Evolutionary conservation across 2,888 invertebrate genomes (phyloP).

Genomic region (Mesoligia furuncula): DNA sequence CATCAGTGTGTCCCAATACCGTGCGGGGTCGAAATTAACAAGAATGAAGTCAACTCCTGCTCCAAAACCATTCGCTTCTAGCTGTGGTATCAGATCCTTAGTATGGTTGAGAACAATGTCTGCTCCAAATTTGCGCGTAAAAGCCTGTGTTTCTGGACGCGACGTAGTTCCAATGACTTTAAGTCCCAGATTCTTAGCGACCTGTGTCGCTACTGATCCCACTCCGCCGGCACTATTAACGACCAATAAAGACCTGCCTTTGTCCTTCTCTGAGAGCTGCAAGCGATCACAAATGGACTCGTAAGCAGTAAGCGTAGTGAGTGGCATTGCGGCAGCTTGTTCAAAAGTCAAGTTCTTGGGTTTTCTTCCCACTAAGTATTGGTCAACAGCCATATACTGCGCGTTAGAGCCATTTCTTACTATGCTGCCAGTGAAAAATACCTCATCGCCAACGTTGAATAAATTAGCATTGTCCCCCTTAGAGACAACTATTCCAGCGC

Average conservation of each 20-base stretch:
- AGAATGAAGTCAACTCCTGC: constrained; percentile 83
- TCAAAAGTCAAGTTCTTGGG: constrained; percentile 83
- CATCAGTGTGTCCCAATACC: constrained; percentile 84
- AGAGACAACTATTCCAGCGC: constrained; percentile 81
- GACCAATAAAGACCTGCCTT: constrained; percentile 80
- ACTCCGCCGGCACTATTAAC: constrained; percentile 87
- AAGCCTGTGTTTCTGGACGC: constrained; percentile 77
- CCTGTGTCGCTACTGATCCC: constrained; percentile 83
- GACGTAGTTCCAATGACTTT: constrained; percentile 86
- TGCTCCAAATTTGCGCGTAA: constrained; percentile 77
- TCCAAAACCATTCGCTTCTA: constrained; percentile 77
- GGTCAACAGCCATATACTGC: constrained; percentile 81
- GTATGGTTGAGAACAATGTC: constrained; percentile 82
- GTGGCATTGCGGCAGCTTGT: constrained; percentile 86
- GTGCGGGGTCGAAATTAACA: constrained; percentile 84
- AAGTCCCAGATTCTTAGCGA: constrained; percentile 81
- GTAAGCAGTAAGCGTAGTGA: constrained; percentile 82
- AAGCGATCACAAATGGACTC: constrained; percentile 82
- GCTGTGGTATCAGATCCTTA: constrained; percentile 78
- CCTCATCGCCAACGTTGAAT: constrained; percentile 83
- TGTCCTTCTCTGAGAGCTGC: constrained; percentile 80
- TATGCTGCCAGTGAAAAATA: constrained; percentile 82
- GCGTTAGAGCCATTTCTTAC: constrained; percentile 83
- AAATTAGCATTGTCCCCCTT: constrained; percentile 76
- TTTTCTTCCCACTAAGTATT: constrained; percentile 79